Evolutionary conservation across 1,140 invertebrate species (phyloP), one percentile per base, ranked within the genome.

Genomic region (Calycopis cecrops): DNA sequence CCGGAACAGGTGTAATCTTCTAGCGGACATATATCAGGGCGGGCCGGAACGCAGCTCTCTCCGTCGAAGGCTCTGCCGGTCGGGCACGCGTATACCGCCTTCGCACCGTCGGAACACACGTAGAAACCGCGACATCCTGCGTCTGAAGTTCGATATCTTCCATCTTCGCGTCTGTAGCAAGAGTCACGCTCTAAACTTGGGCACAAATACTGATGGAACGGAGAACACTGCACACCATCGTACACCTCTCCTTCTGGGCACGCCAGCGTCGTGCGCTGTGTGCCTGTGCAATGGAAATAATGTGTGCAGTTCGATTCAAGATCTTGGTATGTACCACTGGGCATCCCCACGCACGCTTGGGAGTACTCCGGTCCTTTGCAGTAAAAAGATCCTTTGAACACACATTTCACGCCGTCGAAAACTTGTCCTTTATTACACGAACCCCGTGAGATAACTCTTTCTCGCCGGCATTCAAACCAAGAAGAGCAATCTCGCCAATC

Each of bases 81-180:
- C 4, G 88, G 77, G 59, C 90, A 91, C 18, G 90, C 77, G 67
- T 90, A 91, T 16, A 87, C 85, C 0, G 88, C 82, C 59, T 91
- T 90, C 52, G 88, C 82, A 0, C 89, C 89, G 18, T 74, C 76
- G 7, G 80, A 72, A 65, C 91, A 92, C 58, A 87, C 88, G 64
- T 89, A 91, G 72, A 91, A 92, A 10, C 88, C 88, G 10, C 88
- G 83, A 64, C 91, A 92, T 3, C 87, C 89, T 0, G 88, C 87
- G 28, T 83, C 84, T 7, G 74, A 73, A 47, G 91, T 88, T 2
- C 88, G 85, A 67, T 91, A 91, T 44, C 89, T 89, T 0, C 91
- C 91, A 67, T 92, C 89, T 7, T 79, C 48, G 18, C 88, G 85
- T 1, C 81, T 77, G 44, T 80, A 76, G 60, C 89, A 89, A 11